These are phyloP conservation scores for Dicyrtoma fusca DNA, from an alignment of 2,888 invertebrate genomes.

Conservation along the genomic window DNA sequence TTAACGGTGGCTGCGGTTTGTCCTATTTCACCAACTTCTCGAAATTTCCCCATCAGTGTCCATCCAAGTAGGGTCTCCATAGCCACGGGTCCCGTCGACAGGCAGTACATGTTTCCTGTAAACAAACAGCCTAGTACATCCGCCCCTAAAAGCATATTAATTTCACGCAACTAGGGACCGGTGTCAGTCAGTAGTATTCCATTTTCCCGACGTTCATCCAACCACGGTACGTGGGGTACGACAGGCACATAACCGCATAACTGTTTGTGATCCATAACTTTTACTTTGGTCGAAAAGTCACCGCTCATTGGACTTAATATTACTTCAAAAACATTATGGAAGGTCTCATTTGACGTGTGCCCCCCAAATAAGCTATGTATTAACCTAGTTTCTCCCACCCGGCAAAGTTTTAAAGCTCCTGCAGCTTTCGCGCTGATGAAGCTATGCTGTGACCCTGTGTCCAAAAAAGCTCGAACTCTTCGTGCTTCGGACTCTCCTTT, in stretches of 20 bases:
- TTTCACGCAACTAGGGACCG: not conserved
- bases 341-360: not conserved
- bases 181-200: not conserved
- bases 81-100: not conserved
- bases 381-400: not conserved
- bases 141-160: not conserved
- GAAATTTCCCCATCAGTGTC: not conserved
- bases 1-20: not conserved
- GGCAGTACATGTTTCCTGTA: not conserved
- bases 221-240: not conserved
- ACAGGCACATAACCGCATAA: not conserved
- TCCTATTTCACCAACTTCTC: not conserved
- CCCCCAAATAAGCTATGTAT: not conserved
- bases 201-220: not conserved
- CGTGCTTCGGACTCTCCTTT: too few relatives aligned
- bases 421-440: not conserved
- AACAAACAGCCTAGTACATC: not conserved
- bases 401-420: not conserved
- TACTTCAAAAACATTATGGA: not conserved
- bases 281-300: not conserved
- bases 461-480: not conserved
- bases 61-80: conserved; percentile 2
- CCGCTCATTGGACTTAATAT: not conserved
- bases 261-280: not conserved
- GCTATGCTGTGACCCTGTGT: not conserved